Evolutionary conservation across 1,140 invertebrate genomes (phyloP).

Genomic region (Drosophila asahinai): DNA sequence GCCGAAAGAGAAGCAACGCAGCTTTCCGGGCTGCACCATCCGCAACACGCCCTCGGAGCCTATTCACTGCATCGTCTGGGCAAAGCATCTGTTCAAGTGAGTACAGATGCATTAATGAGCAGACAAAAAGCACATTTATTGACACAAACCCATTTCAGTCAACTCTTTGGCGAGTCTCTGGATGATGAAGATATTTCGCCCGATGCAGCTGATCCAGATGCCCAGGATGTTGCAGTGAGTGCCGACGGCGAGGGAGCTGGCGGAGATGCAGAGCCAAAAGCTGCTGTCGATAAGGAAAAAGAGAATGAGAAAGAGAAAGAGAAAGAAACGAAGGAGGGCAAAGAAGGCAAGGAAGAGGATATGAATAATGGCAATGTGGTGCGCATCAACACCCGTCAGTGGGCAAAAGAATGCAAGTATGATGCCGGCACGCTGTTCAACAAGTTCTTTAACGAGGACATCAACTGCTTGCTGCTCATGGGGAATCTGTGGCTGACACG

Average conservation of each 20-base stretch:
- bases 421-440: constrained; percentile 93
- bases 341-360: constrained; percentile 46
- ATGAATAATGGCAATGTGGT: constrained; percentile 90
- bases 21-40: constrained; percentile 99
- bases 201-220: constrained; percentile 97
- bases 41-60: constrained; percentile 99
- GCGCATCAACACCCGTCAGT: constrained; percentile 94
- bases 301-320: neutral
- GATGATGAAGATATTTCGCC: constrained; percentile 99
- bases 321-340: constrained; percentile 71
- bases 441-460: constrained; percentile 98
- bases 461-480: constrained; percentile 97
- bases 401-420: constrained; percentile 94
- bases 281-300: constrained; percentile 24
- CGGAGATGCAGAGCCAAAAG: constrained; percentile 41
- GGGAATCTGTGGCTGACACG: constrained; percentile 96
- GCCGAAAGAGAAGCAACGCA: constrained; percentile 95
- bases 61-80: constrained; percentile 99
- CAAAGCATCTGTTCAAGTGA: constrained; percentile 99
- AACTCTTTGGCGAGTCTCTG: constrained; percentile 98
- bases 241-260: constrained; percentile 87
- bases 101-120: constrained; percentile 39
- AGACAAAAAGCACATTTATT: neutral
- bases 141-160: constrained; percentile 87
- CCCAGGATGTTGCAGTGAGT: constrained; percentile 86